Evolutionary conservation across 2,797 vertebrate species (phyloP).

Genomic region (Cetoscarus ocellatus): DNA sequence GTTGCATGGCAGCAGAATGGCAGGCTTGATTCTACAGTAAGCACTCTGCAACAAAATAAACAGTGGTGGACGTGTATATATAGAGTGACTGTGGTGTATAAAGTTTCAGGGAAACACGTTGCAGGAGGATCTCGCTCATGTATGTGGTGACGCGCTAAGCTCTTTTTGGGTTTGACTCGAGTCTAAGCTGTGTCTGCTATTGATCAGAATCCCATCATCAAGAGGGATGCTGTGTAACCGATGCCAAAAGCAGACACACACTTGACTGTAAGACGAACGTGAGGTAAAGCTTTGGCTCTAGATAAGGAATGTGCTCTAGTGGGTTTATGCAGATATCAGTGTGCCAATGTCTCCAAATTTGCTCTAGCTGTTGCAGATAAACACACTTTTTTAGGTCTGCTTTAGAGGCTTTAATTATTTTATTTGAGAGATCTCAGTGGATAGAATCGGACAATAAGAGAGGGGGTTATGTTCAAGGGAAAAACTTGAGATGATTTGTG

Average conservation of each 20-base stretch:
- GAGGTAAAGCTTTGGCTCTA: constrained; percentile 41
- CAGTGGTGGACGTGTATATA: constrained; percentile 56
- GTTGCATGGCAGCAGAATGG: constrained; percentile 58
- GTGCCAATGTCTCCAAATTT: too few relatives aligned
- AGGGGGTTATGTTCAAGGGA: too few relatives aligned
- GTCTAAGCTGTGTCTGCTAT: constrained; percentile 67
- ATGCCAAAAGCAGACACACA: constrained; percentile 34
- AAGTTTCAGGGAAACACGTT: constrained; percentile 43
- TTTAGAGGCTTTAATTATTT: too few relatives aligned
- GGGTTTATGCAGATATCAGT: too few relatives aligned
- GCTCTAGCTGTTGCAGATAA: too few relatives aligned
- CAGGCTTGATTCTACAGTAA: constrained; percentile 49
- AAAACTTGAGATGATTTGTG: too few relatives aligned
- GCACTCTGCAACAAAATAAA: constrained; percentile 60
- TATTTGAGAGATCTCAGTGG: too few relatives aligned
- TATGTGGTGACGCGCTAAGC: constrained; percentile 47
- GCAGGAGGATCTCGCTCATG: constrained; percentile 31
- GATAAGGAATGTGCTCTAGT: constrained; percentile 10
- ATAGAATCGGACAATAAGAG: too few relatives aligned
- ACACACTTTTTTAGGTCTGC: too few relatives aligned
- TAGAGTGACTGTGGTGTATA: constrained; percentile 39
- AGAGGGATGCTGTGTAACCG: constrained; percentile 55
- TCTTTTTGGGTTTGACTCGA: constrained; percentile 39
- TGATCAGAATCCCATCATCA: constrained; percentile 72
- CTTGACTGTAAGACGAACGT: constrained; percentile 49